phyloP scores from a whole-genome alignment of 2,113 vertebrate genomes.

The Phalacrocorax brasilianus region DNA sequence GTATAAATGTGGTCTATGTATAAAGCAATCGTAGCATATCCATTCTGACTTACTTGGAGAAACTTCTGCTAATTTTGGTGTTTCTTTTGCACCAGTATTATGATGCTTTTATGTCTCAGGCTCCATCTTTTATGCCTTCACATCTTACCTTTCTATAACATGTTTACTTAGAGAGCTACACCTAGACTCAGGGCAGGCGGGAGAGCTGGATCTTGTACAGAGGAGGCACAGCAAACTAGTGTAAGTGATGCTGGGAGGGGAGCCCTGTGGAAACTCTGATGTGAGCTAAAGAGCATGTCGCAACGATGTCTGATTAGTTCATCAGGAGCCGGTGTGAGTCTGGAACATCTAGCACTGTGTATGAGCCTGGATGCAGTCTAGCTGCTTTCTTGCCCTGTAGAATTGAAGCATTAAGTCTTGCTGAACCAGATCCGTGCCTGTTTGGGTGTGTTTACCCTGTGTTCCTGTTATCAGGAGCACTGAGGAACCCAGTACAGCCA shows the following conservation, averaged over 20 bases:
- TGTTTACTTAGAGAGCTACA: not conserved
- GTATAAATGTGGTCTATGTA: not conserved
- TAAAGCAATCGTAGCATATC: not conserved
- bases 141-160: not conserved
- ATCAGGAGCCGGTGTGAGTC: not conserved
- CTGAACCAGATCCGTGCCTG: not conserved
- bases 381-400: not conserved
- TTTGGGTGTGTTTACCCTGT: fast-evolving
- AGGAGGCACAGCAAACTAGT: not conserved
- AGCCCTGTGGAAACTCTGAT: not conserved
- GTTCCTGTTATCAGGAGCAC: not conserved
- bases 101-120: not conserved
- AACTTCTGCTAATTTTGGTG: not conserved
- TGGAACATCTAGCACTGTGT: not conserved
- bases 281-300: not conserved
- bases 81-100: not conserved
- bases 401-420: fast-evolving
- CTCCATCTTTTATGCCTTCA: not conserved
- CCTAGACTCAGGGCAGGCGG: not conserved
- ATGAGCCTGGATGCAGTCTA: not conserved
- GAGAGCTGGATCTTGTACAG: not conserved
- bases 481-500: not conserved
- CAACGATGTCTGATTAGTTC: not conserved
- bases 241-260: not conserved
- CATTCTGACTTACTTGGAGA: not conserved